Percentiles rank a stretch among this genome's conserved stretches.
These are phyloP conservation scores for Vespertilio murinus DNA, from an alignment of 2,797 vertebrate genomes.

Conservation along the genomic window DNA sequence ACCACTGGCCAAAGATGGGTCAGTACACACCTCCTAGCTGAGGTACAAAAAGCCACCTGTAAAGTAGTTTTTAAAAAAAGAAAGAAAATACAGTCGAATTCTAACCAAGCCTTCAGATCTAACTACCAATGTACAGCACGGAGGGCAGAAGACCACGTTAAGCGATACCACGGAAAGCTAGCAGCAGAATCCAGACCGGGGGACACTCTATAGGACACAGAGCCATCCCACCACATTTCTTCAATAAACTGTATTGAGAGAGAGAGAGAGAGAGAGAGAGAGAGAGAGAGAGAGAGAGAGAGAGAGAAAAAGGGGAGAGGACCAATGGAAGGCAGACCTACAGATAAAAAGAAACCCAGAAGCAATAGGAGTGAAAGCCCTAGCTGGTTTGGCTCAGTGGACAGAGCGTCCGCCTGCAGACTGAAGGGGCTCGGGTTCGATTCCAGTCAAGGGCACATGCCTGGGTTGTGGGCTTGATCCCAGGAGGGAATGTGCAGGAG, in stretches of 20 bases:
- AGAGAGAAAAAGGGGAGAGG: background rate
- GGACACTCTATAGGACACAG: background rate
- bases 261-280: background rate
- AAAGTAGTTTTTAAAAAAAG: background rate
- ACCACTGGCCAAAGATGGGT: background rate
- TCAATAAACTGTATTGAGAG: background rate
- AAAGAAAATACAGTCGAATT: background rate
- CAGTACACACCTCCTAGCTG: background rate
- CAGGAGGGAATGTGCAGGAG: too few species aligned
- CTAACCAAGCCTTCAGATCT: background rate
- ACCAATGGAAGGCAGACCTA: background rate
- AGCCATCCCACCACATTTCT: background rate
- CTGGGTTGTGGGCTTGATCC: too few species aligned
- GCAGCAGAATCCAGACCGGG: background rate
- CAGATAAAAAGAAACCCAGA: background rate
- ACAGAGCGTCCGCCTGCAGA: too few species aligned
- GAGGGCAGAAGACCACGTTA: background rate
- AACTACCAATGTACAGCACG: background rate
- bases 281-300: background rate
- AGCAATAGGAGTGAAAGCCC: background rate
- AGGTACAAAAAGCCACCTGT: background rate
- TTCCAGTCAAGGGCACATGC: too few species aligned
- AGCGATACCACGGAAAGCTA: background rate
- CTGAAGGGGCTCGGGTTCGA: too few species aligned
- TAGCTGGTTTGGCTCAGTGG: too few species aligned